phyloP scores from a whole-genome alignment of 2,797 vertebrate genomes.

The Rachycentron canadum region DNA sequence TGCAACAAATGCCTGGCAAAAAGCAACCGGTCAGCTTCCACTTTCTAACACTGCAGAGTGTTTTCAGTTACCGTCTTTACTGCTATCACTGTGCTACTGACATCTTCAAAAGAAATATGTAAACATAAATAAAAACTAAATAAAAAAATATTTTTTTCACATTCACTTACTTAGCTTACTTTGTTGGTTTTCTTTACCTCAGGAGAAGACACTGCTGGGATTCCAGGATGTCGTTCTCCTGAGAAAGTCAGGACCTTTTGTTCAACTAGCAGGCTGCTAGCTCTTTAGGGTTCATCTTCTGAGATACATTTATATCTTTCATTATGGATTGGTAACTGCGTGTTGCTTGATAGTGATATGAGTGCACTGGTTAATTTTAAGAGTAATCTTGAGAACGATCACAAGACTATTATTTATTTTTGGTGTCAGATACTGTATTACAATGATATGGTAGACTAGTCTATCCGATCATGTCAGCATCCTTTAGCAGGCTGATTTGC shows the following conservation, averaged over 20 bases:
- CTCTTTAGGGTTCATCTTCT: constrained; percentile 62
- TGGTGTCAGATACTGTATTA: constrained; percentile 75
- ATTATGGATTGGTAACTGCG: constrained; percentile 51
- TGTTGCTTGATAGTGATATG: constrained; percentile 69
- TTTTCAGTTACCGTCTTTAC: constrained; percentile 50
- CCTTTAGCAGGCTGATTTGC: constrained; percentile 82
- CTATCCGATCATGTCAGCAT: constrained; percentile 75
- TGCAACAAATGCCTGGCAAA: constrained; percentile 49
- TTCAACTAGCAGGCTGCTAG: constrained; percentile 63
- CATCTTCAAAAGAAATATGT: constrained; percentile 76
- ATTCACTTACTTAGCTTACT: constrained; percentile 87
- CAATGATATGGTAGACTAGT: constrained; percentile 71
- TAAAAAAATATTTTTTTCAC: constrained; percentile 85
- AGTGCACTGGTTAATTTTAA: constrained; percentile 58
- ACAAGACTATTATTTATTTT: constrained; percentile 68
- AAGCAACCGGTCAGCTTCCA: constrained; percentile 54
- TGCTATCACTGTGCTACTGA: constrained; percentile 71
- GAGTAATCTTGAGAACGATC: constrained; percentile 61
- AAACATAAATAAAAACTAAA: constrained; percentile 78
- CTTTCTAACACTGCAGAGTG: constrained; percentile 47
- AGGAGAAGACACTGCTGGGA: constrained; percentile 75
- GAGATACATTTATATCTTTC: constrained; percentile 63
- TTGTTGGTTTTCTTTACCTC: constrained; percentile 80
- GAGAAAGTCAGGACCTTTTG: constrained; percentile 65
- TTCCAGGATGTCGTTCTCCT: constrained; percentile 63